Percentiles rank a stretch among this genome's conserved stretches.
Evolutionary conservation across 2,888 invertebrate genomes (phyloP).

Genomic region (Parnassius smintheus): DNA sequence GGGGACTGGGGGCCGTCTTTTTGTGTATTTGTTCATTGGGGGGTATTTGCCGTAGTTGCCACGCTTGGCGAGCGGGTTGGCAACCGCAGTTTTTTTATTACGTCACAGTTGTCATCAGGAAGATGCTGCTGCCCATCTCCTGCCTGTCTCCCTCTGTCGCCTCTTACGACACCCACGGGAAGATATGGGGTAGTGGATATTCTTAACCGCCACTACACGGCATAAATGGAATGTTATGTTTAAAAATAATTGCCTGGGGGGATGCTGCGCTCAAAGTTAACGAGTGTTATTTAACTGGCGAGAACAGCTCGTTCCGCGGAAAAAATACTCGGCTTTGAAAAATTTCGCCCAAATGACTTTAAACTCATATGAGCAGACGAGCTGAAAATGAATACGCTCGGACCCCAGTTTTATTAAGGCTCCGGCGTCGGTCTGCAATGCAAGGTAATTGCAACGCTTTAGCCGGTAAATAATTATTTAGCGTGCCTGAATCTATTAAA

Average conservation of each 20-base stretch:
- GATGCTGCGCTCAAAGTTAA: constrained; percentile 69
- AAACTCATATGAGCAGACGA: constrained; percentile 66
- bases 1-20: too few relatives aligned
- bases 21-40: too few relatives aligned
- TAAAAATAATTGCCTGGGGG: constrained; percentile 62
- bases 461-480: constrained; percentile 29
- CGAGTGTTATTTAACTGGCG: constrained; percentile 72
- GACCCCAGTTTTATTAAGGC: constrained; percentile 51
- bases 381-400: constrained; percentile 48
- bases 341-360: constrained; percentile 67
- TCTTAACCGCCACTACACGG: too few relatives aligned
- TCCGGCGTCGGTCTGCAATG: constrained; percentile 48
- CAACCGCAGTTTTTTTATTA: too few relatives aligned
- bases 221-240: constrained; percentile 69
- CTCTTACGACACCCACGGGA: too few relatives aligned
- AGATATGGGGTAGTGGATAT: too few relatives aligned
- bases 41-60: too few relatives aligned
- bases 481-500: constrained; percentile 9
- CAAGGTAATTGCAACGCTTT: constrained; percentile 51
- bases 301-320: constrained; percentile 49
- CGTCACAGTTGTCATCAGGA: too few relatives aligned
- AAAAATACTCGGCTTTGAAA: constrained; percentile 67
- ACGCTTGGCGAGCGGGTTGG: too few relatives aligned
- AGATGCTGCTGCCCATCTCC: too few relatives aligned
- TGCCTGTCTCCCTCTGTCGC: too few relatives aligned